phyloP scores from a whole-genome alignment of 2,888 invertebrate genomes.

The Incurvaria masculella region DNA sequence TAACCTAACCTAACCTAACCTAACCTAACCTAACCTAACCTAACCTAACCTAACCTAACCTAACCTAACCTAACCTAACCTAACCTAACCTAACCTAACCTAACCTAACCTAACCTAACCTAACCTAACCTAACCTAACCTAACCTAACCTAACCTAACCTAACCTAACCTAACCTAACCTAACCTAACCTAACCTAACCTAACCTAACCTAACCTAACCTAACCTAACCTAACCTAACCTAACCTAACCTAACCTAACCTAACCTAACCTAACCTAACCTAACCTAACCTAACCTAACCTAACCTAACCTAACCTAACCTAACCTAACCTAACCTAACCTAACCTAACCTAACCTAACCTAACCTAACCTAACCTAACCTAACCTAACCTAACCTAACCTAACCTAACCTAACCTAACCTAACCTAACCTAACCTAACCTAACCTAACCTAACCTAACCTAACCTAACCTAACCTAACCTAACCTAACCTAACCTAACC shows the following conservation, averaged over 20 bases:
- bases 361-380: too few species aligned
- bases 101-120: slow-evolving; percentile 4
- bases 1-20: slow-evolving; percentile 2
- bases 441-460: too few species aligned
- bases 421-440: too few species aligned
- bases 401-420: too few species aligned
- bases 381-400: too few species aligned
- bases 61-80: too few species aligned
- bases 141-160: slow-evolving; percentile 1
- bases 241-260: background rate
- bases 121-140: slow-evolving; percentile 3
- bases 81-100: slow-evolving; percentile 6
- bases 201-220: slow-evolving; percentile 2
- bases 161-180: slow-evolving; percentile 3
- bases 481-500: too few species aligned
- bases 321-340: too few species aligned
- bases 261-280: background rate
- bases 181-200: slow-evolving; percentile 2
- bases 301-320: too few species aligned
- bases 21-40: slow-evolving; percentile 5
- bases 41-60: background rate
- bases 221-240: background rate
- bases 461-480: too few species aligned
- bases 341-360: too few species aligned
- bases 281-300: slow-evolving; percentile 3